These are phyloP conservation scores for Melipona quadrifasciata DNA, from an alignment of 1,140 invertebrate species.

Conservation along the genomic window DNA sequence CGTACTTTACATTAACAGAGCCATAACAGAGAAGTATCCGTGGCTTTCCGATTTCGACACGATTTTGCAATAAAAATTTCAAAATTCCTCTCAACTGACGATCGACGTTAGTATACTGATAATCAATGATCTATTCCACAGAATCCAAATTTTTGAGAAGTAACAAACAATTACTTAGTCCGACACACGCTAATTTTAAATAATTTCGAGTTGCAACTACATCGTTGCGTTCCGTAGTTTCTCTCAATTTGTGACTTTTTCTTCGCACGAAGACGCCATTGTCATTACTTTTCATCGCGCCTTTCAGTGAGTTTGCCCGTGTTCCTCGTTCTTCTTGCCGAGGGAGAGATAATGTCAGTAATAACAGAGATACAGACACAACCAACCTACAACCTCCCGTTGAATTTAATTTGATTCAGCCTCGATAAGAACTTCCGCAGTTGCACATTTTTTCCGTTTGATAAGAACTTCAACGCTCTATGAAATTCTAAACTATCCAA, in stretches of 20 bases:
- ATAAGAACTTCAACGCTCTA: neutral
- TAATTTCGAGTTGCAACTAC: neutral
- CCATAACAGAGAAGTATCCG: too few relatives aligned
- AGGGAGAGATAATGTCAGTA: constrained; percentile 38
- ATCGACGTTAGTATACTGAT: too few relatives aligned
- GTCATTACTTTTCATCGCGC: constrained; percentile 39
- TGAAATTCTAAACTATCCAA: too few relatives aligned
- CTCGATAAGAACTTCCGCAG: constrained; percentile 10
- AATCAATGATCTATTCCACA: too few relatives aligned
- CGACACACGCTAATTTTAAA: neutral
- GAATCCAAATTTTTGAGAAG: too few relatives aligned
- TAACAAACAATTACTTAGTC: neutral
- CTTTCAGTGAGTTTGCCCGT: neutral
- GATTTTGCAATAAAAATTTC: too few relatives aligned
- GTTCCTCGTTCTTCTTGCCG: constrained; percentile 39
- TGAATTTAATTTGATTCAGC: constrained; percentile 54
- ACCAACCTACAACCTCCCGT: constrained; percentile 17
- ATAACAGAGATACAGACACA: constrained; percentile 21
- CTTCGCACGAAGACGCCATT: constrained; percentile 39
- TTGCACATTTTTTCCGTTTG: neutral
- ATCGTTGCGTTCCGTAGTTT: neutral
- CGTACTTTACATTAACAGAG: too few relatives aligned
- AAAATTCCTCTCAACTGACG: too few relatives aligned
- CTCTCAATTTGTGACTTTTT: constrained; percentile 14
- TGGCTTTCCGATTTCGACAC: too few relatives aligned